phyloP scores from a whole-genome alignment of 2,888 invertebrate species.

The Acleris laterana region DNA sequence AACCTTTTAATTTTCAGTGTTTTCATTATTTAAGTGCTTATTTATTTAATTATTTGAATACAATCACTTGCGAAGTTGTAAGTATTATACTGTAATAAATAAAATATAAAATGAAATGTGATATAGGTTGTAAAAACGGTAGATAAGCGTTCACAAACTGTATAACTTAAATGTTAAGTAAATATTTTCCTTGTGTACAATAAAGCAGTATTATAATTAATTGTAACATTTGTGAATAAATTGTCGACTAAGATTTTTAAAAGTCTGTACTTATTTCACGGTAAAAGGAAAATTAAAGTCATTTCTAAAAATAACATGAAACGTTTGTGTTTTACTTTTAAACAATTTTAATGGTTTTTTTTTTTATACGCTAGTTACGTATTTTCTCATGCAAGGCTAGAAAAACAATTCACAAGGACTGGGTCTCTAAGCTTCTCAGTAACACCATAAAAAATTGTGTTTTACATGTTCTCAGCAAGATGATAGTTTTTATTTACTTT shows the following conservation, averaged over 20 bases:
- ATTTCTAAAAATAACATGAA: constrained; percentile 69
- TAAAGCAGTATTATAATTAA: constrained; percentile 65
- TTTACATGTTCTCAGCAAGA: no score
- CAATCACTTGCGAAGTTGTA: constrained; percentile 11
- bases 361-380: no score
- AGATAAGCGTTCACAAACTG: constrained; percentile 71
- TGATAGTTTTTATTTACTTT: no score
- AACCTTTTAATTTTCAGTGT: no score
- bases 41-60: background rate
- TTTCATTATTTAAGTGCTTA: no score
- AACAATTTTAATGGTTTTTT: no score
- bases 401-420: no score
- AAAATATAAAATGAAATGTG: constrained; percentile 79
- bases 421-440: no score
- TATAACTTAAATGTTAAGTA: constrained; percentile 58
- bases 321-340: constrained; percentile 40
- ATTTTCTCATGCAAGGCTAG: no score
- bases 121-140: constrained; percentile 82
- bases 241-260: constrained; percentile 81
- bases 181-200: constrained; percentile 63
- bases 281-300: constrained; percentile 77
- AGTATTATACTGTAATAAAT: constrained; percentile 31
- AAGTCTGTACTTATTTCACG: constrained; percentile 79
- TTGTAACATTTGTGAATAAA: constrained; percentile 74
- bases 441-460: no score